Conservation (phyloP, 2,888 invertebrate species). For the Leucozona laternaria region DNA sequence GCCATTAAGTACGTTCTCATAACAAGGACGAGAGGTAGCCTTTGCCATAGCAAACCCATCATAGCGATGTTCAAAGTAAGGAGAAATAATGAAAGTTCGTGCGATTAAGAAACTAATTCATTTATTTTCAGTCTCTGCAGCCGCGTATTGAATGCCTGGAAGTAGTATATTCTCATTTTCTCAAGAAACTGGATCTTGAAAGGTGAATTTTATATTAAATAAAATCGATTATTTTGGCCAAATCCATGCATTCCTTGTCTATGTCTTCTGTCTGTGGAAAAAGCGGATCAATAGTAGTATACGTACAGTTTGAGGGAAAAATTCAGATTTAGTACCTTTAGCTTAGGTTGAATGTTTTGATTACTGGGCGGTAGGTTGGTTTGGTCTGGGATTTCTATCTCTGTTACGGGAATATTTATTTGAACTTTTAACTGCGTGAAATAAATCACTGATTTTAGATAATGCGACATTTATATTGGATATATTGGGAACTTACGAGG, state of each 20-base stretch:
- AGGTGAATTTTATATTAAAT: slow-evolving; percentile 29
- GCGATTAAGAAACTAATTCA: neutral
- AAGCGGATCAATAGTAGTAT: neutral
- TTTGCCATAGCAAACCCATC: slow-evolving; percentile 81
- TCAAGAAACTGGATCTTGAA: slow-evolving; percentile 49
- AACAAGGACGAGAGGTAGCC: slow-evolving; percentile 81
- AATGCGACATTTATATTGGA: neutral
- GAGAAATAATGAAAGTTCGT: slow-evolving; percentile 9
- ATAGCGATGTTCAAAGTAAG: slow-evolving; percentile 83
- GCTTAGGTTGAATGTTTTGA: slow-evolving; percentile 44
- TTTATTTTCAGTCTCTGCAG: slow-evolving; percentile 80
- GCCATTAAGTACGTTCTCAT: slow-evolving; percentile 83
- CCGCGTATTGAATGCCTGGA: slow-evolving; percentile 83
- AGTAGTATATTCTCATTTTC: slow-evolving; percentile 79
- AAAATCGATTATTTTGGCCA: slow-evolving; percentile 35
- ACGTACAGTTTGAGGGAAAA: neutral
- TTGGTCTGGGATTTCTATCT: slow-evolving; percentile 78
- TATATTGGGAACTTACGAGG: slow-evolving; percentile 76
- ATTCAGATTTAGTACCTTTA: slow-evolving; percentile 13
- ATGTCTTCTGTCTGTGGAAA: slow-evolving; percentile 53
- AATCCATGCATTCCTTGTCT: slow-evolving; percentile 45
- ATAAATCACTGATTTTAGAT: neutral
- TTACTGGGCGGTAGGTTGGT: neutral
- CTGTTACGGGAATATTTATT: slow-evolving; percentile 77
- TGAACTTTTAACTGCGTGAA: slow-evolving; percentile 77